phyloP scores from a whole-genome alignment of 2,797 vertebrate genomes.

The Simalia tracyae region DNA sequence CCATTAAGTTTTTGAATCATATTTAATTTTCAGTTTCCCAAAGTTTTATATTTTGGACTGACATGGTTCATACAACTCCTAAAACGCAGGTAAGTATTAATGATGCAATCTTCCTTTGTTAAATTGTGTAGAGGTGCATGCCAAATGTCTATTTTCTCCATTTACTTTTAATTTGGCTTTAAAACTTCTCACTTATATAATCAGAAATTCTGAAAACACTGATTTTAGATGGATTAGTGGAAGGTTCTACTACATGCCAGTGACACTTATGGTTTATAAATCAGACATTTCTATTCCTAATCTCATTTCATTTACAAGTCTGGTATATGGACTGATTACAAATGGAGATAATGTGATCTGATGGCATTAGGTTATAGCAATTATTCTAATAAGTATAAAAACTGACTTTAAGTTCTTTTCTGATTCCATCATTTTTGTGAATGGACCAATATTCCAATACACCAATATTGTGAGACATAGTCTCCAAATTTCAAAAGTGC shows the following conservation, averaged over 20 bases:
- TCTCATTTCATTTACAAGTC: neutral
- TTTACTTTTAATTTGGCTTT: no score
- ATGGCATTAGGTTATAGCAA: neutral
- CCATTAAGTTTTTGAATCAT: no score
- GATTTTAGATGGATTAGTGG: no score
- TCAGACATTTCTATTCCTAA: neutral
- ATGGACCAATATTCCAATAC: neutral
- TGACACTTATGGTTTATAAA: neutral
- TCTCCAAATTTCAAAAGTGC: neutral
- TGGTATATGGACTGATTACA: neutral
- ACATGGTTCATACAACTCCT: no score
- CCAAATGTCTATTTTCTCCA: no score
- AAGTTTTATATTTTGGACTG: no score
- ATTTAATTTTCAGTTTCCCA: no score
- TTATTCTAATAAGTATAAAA: neutral
- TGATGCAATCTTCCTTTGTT: no score
- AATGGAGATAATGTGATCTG: neutral
- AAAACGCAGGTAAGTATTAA: no score
- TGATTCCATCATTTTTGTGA: neutral
- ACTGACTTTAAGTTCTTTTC: neutral
- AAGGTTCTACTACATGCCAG: neutral
- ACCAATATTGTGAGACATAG: neutral
- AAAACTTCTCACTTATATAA: no score
- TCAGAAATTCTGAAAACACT: no score
- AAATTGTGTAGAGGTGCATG: no score